Conservation (phyloP, 2,113 vertebrate species). For the Nyctibius bracteatus region DNA sequence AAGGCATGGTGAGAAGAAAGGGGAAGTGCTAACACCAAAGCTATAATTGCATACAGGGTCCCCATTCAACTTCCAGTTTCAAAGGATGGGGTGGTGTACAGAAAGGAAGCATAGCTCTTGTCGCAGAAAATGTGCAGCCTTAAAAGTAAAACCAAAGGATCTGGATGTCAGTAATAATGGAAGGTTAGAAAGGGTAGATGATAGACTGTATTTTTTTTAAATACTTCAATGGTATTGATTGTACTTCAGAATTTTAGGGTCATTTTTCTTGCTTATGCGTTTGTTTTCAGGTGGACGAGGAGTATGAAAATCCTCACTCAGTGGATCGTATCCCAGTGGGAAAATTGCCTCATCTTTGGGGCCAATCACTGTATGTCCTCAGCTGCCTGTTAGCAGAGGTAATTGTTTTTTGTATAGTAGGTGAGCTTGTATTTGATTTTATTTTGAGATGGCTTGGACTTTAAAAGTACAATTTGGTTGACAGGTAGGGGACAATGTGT, state of each 20-base stretch:
- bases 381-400: constrained; percentile 92
- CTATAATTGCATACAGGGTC: background rate
- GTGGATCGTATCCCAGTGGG: constrained; percentile 88
- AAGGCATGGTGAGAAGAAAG: background rate
- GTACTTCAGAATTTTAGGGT: background rate
- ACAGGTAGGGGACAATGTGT: background rate
- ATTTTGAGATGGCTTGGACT: background rate
- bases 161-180: background rate
- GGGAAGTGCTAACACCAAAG: background rate
- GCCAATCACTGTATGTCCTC: constrained; percentile 93
- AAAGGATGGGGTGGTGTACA: rapidly evolving
- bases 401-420: background rate
- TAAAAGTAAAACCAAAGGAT: background rate
- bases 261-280: constrained; percentile 9
- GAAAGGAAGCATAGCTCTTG: background rate
- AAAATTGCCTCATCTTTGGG: constrained; percentile 96
- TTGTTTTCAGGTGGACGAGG: constrained; percentile 86
- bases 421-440: background rate
- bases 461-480: background rate
- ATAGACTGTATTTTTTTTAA: background rate
- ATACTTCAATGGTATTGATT: background rate
- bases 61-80: background rate
- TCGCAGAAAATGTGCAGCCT: background rate
- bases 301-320: constrained; percentile 88
- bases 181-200: background rate